A percentile compares a stretch with the other conserved stretches of the same genome.
Evolutionary conservation across 2,888 invertebrate genomes (phyloP).

Genomic region (Opisthograptis luteolata): DNA sequence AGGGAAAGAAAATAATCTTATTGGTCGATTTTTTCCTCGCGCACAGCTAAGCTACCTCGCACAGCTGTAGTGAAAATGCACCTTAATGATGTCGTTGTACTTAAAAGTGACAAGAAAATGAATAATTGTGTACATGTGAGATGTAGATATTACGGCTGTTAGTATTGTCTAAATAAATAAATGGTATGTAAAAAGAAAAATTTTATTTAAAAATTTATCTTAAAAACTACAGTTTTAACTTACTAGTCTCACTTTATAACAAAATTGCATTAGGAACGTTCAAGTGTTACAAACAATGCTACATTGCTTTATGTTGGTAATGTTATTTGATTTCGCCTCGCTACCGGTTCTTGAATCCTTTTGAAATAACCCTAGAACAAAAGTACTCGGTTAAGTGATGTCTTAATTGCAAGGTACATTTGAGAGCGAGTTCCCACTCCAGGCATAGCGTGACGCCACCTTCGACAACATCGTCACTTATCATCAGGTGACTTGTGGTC

Average conservation of each 20-base stretch:
- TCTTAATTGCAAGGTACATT: neutral
- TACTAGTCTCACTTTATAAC: neutral
- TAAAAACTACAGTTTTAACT: neutral
- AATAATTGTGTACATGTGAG: constrained; percentile 26
- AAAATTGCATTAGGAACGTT: neutral
- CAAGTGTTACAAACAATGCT: too few relatives aligned
- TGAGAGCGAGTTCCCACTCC: too few relatives aligned
- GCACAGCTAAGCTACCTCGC: too few relatives aligned
- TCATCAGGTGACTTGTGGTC: too few relatives aligned
- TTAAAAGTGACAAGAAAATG: too few relatives aligned
- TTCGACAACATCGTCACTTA: too few relatives aligned
- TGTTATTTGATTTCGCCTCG: constrained; percentile 16
- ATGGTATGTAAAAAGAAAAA: constrained; percentile 37
- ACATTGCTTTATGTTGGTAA: neutral
- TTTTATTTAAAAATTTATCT: constrained; percentile 19
- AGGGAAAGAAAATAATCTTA: too few relatives aligned
- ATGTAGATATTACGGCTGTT: constrained; percentile 53
- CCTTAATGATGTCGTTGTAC: too few relatives aligned
- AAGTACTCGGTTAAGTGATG: neutral
- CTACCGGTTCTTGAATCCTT: constrained; percentile 36
- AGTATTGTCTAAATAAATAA: constrained; percentile 63
- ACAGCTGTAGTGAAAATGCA: too few relatives aligned
- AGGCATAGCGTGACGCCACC: too few relatives aligned
- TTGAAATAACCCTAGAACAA: constrained; percentile 52
- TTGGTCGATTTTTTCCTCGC: too few relatives aligned